phyloP scores from a whole-genome alignment of 2,888 invertebrate species.

The Amblyjoppa fuscipennis region DNA sequence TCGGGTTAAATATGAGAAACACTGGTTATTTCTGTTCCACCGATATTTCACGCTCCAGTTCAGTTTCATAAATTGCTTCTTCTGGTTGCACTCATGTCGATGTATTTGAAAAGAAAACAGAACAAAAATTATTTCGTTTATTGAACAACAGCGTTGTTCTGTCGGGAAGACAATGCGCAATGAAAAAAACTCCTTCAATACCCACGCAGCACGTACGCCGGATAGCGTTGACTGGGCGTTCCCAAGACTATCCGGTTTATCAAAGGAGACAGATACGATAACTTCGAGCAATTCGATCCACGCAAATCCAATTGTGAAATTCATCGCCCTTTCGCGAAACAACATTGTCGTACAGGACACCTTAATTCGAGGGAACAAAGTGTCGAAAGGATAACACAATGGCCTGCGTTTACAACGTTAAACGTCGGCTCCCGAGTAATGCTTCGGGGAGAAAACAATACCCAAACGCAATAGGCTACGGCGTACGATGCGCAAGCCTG shows the following conservation, averaged over 20 bases:
- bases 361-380: neutral
- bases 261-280: neutral
- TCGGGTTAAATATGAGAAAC: neutral
- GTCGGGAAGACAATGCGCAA: neutral
- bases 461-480: slow-evolving; percentile 24
- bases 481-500: neutral
- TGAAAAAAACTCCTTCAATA: neutral
- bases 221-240: slow-evolving; percentile 19
- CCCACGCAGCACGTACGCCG: neutral
- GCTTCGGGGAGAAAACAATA: slow-evolving; percentile 19
- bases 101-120: neutral
- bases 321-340: neutral
- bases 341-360: neutral
- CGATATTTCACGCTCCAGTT: neutral
- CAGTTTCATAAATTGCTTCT: neutral
- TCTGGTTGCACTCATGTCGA: neutral
- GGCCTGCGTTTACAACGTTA: slow-evolving; percentile 5
- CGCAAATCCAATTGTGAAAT: neutral
- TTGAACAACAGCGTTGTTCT: neutral
- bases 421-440: slow-evolving; percentile 1
- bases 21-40: neutral
- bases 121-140: neutral
- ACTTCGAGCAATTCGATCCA: slow-evolving; percentile 22
- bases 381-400: neutral
- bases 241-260: slow-evolving; percentile 24